These are phyloP conservation scores for Phalanger gymnotis DNA, from an alignment of 2,797 vertebrate genomes.

Conservation along the genomic window DNA sequence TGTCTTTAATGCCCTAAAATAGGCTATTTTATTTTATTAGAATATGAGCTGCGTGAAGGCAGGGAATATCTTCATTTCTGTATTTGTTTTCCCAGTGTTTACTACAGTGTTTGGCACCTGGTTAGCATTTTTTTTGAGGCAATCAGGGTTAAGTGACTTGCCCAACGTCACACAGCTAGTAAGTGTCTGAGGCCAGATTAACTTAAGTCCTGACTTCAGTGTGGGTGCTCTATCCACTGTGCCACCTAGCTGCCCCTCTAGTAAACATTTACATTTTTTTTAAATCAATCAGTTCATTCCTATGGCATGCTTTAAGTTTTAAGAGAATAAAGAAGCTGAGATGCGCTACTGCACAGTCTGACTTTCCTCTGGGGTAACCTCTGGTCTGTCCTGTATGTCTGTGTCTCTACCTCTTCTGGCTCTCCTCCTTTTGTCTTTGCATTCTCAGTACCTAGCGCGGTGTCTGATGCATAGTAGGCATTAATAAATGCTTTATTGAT, in stretches of 20 bases:
- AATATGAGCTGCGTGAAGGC: not conserved
- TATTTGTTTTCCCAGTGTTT: not conserved
- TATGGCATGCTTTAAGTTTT: not conserved
- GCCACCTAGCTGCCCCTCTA: not conserved
- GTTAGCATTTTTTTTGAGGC: not conserved
- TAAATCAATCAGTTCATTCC: not conserved
- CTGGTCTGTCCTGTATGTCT: not conserved
- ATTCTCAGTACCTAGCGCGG: not conserved
- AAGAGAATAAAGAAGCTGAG: not conserved
- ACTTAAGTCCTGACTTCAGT: not conserved
- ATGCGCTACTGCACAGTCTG: not conserved
- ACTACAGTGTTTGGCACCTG: not conserved
- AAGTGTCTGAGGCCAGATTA: not conserved
- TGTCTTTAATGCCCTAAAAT: not conserved
- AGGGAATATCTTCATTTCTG: not conserved
- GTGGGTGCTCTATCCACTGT: not conserved
- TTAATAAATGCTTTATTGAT: not conserved
- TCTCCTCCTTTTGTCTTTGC: not conserved
- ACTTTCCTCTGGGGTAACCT: not conserved
- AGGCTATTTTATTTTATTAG: not conserved
- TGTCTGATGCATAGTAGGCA: not conserved
- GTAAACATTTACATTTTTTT: not conserved
- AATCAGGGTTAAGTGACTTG: not conserved
- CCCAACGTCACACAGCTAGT: not conserved
- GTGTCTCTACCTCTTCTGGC: not conserved